Conservation (phyloP, 2,113 vertebrate genomes). For the Hypanus sabinus region DNA sequence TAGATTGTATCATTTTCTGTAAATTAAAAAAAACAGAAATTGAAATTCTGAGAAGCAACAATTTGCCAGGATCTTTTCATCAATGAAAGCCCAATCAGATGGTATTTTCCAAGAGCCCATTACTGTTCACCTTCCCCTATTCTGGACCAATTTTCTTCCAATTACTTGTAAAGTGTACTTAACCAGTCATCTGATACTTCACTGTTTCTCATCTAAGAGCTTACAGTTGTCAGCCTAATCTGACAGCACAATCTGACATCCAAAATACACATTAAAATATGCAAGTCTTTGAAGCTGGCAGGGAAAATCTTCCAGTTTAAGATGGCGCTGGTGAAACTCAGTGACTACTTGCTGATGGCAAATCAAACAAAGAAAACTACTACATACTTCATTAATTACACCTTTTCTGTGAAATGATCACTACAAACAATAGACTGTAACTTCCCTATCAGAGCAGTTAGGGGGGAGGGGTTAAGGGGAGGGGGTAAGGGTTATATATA, state of each 20-base stretch:
- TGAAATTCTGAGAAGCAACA: not conserved
- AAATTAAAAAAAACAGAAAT: slow-evolving; percentile 40
- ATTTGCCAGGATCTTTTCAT: slow-evolving; percentile 5
- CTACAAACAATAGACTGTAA: too few species aligned
- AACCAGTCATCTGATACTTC: not conserved
- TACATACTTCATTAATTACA: too few species aligned
- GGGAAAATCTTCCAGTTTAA: too few species aligned
- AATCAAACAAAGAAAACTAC: too few species aligned
- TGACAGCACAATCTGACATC: not conserved
- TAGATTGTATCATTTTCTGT: slow-evolving; percentile 94
- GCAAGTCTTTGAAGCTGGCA: too few species aligned
- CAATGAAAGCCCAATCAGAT: not conserved
- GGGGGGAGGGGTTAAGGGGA: too few species aligned
- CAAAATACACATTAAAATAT: not conserved
- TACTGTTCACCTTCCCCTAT: not conserved
- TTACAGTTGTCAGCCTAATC: not conserved
- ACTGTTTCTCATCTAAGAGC: not conserved
- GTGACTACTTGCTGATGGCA: too few species aligned
- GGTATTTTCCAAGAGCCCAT: not conserved
- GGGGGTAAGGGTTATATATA: too few species aligned
- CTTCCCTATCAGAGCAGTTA: too few species aligned
- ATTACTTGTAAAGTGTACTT: not conserved
- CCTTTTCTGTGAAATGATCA: too few species aligned
- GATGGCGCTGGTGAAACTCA: too few species aligned
- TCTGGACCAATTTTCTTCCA: not conserved